Evolutionary conservation across 2,888 invertebrate species (phyloP).

Genomic region (Amphiduros pacificus): DNA sequence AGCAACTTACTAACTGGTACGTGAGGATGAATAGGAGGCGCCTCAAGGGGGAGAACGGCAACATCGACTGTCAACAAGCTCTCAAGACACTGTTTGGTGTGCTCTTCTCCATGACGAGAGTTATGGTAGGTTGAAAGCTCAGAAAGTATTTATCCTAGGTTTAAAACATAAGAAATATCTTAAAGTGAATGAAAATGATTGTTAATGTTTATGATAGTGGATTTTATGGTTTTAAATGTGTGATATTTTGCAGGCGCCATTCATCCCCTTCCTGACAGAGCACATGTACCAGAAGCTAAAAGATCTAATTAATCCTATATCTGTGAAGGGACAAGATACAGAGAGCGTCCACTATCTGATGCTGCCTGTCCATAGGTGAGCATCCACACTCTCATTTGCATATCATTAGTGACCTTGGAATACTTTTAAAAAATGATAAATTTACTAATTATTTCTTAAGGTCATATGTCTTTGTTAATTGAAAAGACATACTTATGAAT

Average conservation of each 20-base stretch:
- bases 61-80: constrained; percentile 79
- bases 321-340: constrained; percentile 48
- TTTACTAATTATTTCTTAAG: no score
- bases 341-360: constrained; percentile 88
- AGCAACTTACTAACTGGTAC: constrained; percentile 98
- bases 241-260: constrained; percentile 72
- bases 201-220: not conserved
- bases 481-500: no score
- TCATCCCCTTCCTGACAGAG: constrained; percentile 95
- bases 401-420: no score
- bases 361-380: constrained; percentile 72
- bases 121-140: constrained; percentile 69
- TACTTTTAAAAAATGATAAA: no score
- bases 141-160: no score
- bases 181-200: not conserved
- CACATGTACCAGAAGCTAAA: constrained; percentile 89
- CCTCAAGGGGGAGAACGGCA: constrained; percentile 82
- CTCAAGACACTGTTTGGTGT: constrained; percentile 87
- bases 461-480: no score
- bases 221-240: not conserved
- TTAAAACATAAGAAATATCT: no score
- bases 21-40: constrained; percentile 94
- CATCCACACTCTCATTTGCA: not conserved
- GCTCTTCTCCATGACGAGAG: constrained; percentile 81
- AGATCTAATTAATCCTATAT: constrained; percentile 64